phyloP scores from a whole-genome alignment of 2,113 vertebrate genomes.

The Rhipidura dahli region DNA sequence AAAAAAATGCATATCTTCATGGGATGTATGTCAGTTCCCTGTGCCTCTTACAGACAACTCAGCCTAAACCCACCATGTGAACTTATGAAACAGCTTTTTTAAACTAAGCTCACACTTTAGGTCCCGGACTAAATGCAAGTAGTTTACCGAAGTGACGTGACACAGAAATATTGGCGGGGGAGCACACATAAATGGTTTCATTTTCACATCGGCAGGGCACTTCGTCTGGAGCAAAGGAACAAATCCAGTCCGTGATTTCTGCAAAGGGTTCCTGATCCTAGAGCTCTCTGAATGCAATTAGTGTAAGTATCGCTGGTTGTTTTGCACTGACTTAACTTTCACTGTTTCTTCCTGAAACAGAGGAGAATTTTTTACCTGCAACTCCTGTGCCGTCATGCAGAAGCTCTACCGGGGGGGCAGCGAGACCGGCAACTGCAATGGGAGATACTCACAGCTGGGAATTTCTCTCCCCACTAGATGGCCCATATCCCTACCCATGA shows the following conservation, averaged over 20 bases:
- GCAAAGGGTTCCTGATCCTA: not conserved
- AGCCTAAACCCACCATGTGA: not conserved
- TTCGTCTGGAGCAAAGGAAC: accelerated
- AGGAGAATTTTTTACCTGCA: not conserved
- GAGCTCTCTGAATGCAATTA: not conserved
- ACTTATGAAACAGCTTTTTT: not conserved
- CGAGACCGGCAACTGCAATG: accelerated
- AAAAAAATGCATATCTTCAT: not conserved
- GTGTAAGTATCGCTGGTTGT: not conserved
- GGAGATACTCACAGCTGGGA: not conserved
- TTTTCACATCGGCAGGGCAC: not conserved
- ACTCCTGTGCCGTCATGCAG: not conserved
- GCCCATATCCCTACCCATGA: not conserved
- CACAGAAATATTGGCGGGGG: not conserved
- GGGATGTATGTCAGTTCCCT: not conserved
- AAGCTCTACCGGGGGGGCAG: not conserved
- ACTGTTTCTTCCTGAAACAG: not conserved
- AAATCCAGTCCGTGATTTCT: not conserved
- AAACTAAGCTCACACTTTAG: not conserved
- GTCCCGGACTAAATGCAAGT: not conserved
- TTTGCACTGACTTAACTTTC: not conserved
- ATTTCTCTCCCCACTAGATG: constrained; percentile 43
- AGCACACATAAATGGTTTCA: too few species aligned
- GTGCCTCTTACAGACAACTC: not conserved
- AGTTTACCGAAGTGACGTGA: not conserved